Evolutionary conservation across 2,113 vertebrate species (phyloP), one percentile per base, ranked within the genome.

Genomic region (Tursiops truncatus): DNA sequence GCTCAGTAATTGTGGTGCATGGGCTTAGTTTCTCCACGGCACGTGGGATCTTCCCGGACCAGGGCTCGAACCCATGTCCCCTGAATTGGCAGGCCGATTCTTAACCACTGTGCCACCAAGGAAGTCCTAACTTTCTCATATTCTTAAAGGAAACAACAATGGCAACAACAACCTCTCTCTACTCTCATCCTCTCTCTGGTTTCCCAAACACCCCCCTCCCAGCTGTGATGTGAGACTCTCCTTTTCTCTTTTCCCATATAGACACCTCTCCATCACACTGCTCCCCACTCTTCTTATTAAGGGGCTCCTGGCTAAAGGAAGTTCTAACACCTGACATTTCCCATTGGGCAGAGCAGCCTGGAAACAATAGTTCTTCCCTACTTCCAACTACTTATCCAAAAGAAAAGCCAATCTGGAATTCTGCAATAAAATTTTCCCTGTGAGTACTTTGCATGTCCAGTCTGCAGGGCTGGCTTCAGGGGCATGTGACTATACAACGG

Each of bases 401-500:
- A n/a, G 86, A 13, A 82, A 47, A 88, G 12, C 0, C 67, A 58
- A 5, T 50, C 38, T 58, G 62, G 58, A 50, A 38, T 56, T 92
- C 63, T 80, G 50, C 6, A 94, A 50, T 62, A 81, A 8, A 26
- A 20, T 47, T 65, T 58, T 50, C 21, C 8, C n/a, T 6, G 15
- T 23, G 20, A 68, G 58, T 41, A 50, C 1, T 71, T 65, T 62
- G 36, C 20, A n/a, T 14, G 28, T 25, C 11, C 5, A 44, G 21
- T 23, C 41, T 76, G n/a, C 4, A 9, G 33, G 26, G 47, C n/a
- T 58, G 31, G 4, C 17, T 58, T 50, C 38, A 33, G 41, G 56
- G 62, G 0, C 2, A 6, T 28, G 7, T 2, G 2, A 20, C 4
- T 28, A 0, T 20, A 38, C 5, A n/a, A 14, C 68, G 3, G 4